Evolutionary conservation across 1,140 invertebrate species (phyloP), one percentile per base, ranked within the genome.

Genomic region (Myzus persicae): DNA sequence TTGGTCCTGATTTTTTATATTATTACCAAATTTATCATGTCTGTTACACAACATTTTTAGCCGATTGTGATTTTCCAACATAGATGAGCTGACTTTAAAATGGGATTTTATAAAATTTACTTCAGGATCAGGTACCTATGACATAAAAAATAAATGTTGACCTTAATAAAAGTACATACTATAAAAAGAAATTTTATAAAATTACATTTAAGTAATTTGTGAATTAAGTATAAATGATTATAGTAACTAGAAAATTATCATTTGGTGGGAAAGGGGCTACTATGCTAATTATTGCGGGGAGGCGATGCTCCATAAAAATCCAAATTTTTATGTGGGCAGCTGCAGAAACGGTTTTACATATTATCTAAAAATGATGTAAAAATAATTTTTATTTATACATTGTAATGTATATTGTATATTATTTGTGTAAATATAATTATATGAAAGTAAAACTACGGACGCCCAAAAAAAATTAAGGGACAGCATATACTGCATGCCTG

Each of bases 41-140:
- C 11, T 48, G n/a, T 92, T 31, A 81, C 67, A 82, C 67, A 92
- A 36, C 11, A 26, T 38, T 81, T 92, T 40, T n/a, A 81, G 44
- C 24, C 67, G 31, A 81, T 82, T 92, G 48, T 82, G 67, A 92
- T 82, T 81, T 76, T 92, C 76, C 36, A 92, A 31, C 14, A 82
- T 48, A 38, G 42, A 18, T 46, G 59, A 46, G 48, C 42, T 46
- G 1, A 38, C 42, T 81, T 76, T 36, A 4, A 38, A 81, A 31
- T 76, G 18, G 14, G 40, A 38, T 92, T 81, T 92, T 11, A 48
- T 92, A 38, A 81, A 36, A 26, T 92, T 82, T 9, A 82, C 67
- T 82, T 92, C 44, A 38, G 90, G 36, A 92, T 92, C 67, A 26
- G 67, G 44, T 82, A 81, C 42, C 90, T 92, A 92, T 36, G 36